Conservation (phyloP, 1,140 invertebrate genomes). For the Drosophila bipectinata region DNA sequence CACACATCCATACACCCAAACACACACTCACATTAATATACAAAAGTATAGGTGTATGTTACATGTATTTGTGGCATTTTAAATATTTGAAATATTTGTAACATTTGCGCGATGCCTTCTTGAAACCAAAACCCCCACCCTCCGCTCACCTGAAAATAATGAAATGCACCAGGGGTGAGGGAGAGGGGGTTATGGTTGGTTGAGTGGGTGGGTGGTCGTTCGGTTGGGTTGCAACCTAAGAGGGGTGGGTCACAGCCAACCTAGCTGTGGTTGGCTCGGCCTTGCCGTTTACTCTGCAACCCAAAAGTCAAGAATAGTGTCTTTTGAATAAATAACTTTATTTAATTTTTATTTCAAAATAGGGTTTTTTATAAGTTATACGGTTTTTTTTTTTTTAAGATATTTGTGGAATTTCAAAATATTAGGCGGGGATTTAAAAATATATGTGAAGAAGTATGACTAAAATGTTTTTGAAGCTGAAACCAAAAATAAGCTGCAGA, state of each 20-base stretch:
- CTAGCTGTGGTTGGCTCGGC: constrained; percentile 20
- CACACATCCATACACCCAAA: constrained; percentile 27
- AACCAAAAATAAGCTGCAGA: too few relatives aligned
- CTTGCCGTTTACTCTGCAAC: constrained; percentile 74
- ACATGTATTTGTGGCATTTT: constrained; percentile 70
- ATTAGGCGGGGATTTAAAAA: too few relatives aligned
- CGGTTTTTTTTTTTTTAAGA: too few relatives aligned
- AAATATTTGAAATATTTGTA: constrained; percentile 82
- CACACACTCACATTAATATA: neutral
- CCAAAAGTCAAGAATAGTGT: constrained; percentile 48
- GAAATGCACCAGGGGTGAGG: constrained; percentile 20
- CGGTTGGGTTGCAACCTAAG: neutral
- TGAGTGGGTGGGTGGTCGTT: neutral
- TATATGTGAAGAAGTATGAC: too few relatives aligned
- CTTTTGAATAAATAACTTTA: neutral
- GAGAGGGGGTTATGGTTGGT: neutral
- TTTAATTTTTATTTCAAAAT: neutral
- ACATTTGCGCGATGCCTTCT: constrained; percentile 69
- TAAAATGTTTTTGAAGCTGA: too few relatives aligned
- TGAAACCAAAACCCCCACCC: neutral
- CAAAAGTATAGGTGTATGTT: neutral
- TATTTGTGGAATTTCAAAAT: too few relatives aligned
- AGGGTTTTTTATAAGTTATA: too few relatives aligned
- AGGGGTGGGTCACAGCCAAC: constrained; percentile 31
- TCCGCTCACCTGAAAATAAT: constrained; percentile 13